Evolutionary conservation across 2,113 vertebrate genomes (phyloP).

Genomic region (Saccopteryx leptura): DNA sequence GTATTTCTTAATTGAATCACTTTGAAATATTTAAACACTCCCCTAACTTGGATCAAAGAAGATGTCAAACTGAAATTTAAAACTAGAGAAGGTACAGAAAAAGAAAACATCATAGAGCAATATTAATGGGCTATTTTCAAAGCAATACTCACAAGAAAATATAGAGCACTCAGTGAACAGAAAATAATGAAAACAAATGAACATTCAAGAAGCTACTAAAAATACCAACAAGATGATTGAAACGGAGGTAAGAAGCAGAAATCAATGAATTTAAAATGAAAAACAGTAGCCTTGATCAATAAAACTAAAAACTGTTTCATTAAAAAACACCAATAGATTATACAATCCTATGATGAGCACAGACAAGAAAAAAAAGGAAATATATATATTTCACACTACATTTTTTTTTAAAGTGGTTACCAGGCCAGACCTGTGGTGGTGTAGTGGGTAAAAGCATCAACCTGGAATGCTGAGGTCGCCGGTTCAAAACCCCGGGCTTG

Average conservation of each 20-base stretch:
- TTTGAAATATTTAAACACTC: not conserved
- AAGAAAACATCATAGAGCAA: not conserved
- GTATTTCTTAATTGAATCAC: conserved; percentile 28
- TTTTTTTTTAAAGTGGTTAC: not conserved
- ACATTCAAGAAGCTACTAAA: conserved; percentile 39
- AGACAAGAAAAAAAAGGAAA: conserved; percentile 42
- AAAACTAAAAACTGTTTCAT: conserved; percentile 67
- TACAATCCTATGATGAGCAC: not conserved
- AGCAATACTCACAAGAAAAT: not conserved
- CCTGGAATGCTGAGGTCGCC: too few relatives aligned
- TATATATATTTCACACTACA: not conserved
- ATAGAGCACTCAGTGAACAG: not conserved
- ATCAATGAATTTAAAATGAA: conserved; percentile 67
- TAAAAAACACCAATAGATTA: conserved; percentile 58
- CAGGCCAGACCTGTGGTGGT: too few relatives aligned
- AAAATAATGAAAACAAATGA: conserved; percentile 44
- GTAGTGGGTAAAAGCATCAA: too few relatives aligned
- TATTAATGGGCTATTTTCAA: not conserved
- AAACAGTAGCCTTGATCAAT: conserved; percentile 44
- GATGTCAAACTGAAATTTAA: conserved; percentile 43
- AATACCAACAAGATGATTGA: conserved; percentile 11
- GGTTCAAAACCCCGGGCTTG: too few relatives aligned
- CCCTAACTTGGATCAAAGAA: not conserved
- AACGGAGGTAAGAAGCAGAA: conserved; percentile 39
- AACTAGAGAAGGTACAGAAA: not conserved